These are phyloP conservation scores for Clepsis dumicolana DNA, from an alignment of 2,888 invertebrate species.

Conservation along the genomic window DNA sequence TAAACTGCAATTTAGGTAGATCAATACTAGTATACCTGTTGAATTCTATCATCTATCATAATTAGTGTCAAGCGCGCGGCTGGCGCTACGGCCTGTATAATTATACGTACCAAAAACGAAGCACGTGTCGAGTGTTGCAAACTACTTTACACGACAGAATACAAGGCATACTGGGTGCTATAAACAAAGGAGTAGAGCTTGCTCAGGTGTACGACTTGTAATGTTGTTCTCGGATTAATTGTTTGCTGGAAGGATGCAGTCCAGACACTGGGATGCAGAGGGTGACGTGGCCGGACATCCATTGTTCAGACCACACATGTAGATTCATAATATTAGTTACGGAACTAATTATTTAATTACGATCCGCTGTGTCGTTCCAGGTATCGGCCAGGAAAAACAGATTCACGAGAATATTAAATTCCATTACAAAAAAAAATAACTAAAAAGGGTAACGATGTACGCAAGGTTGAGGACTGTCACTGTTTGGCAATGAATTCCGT, in stretches of 20 bases:
- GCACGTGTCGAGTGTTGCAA: slow-evolving; percentile 35
- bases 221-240: slow-evolving; percentile 59
- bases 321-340: slow-evolving; percentile 48
- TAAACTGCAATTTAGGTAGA: slow-evolving; percentile 16
- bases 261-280: slow-evolving; percentile 64
- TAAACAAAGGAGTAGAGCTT: slow-evolving; percentile 25
- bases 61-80: slow-evolving; percentile 37
- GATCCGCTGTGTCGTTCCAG: not conserved
- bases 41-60: slow-evolving; percentile 39
- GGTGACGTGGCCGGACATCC: slow-evolving; percentile 73
- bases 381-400: not conserved
- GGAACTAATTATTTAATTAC: slow-evolving; percentile 32
- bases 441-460: not conserved
- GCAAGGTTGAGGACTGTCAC: not conserved
- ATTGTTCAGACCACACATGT: slow-evolving; percentile 60
- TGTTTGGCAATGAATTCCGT: slow-evolving; percentile 7
- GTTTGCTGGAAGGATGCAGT: slow-evolving; percentile 67
- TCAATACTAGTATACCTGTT: slow-evolving; percentile 34
- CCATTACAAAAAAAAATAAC: not conserved
- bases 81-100: slow-evolving; percentile 32
- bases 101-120: slow-evolving; percentile 41
- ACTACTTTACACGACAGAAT: slow-evolving; percentile 13
- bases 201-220: not conserved
- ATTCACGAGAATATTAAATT: not conserved
- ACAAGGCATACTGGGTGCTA: slow-evolving; percentile 12